A percentile compares a stretch with the other conserved stretches of the same genome.
Conservation (phyloP, 2,797 vertebrate species). For the Delichon dasypus region DNA sequence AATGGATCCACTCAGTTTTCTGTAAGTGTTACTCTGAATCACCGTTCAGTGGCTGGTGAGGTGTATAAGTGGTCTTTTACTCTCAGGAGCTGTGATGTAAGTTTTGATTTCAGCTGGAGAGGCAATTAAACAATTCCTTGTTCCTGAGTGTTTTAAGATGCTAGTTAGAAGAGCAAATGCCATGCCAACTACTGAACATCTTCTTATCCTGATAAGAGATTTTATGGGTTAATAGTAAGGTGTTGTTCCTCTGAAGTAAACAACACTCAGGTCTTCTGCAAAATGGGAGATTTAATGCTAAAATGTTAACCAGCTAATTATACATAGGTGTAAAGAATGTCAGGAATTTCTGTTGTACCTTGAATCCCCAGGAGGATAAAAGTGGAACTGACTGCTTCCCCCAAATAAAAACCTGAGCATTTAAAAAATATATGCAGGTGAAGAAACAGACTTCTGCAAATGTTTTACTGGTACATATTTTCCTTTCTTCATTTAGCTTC, state of each 20-base stretch:
- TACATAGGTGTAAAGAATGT: background rate
- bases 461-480: constrained; percentile 32
- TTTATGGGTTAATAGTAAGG: background rate
- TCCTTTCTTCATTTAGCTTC: constrained; percentile 82
- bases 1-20: background rate
- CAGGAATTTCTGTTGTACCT: background rate
- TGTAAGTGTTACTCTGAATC: background rate
- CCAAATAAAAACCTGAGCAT: background rate
- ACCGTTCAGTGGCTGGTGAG: background rate
- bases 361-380: background rate
- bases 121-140: background rate
- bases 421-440: background rate
- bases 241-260: background rate
- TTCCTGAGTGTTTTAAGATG: background rate
- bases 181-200: background rate
- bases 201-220: background rate
- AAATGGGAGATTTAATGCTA: background rate
- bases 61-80: background rate
- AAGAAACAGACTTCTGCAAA: background rate
- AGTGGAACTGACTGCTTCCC: background rate
- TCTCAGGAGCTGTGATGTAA: background rate
- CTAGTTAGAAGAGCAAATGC: background rate
- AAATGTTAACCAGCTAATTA: background rate
- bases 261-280: background rate
- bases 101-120: background rate